Evolutionary conservation across 2,888 invertebrate species (phyloP).

Genomic region (Emmelina monodactyla): DNA sequence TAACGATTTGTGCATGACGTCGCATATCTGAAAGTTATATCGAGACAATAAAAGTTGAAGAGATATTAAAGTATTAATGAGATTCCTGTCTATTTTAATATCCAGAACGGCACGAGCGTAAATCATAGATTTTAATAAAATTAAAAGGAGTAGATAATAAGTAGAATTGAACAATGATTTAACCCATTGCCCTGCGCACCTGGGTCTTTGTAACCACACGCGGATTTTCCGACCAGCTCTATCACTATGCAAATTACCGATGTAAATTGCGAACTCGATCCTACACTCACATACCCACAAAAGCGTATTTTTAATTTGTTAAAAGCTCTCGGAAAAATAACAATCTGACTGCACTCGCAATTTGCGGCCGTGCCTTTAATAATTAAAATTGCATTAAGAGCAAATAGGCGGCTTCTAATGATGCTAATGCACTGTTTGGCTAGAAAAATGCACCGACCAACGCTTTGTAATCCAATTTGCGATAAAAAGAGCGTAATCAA

Average conservation of each 20-base stretch:
- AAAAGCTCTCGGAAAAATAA: constrained; percentile 56
- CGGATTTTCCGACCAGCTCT: constrained; percentile 17
- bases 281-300: constrained; percentile 9
- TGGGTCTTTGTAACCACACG: constrained; percentile 3
- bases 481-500: constrained; percentile 23
- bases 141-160: too few relatives aligned
- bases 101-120: too few relatives aligned
- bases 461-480: constrained; percentile 31
- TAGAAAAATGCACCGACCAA: constrained; percentile 39
- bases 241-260: constrained; percentile 17
- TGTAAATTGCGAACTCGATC: constrained; percentile 16
- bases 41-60: too few relatives aligned
- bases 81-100: too few relatives aligned
- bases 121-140: too few relatives aligned
- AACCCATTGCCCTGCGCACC: too few relatives aligned
- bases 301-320: constrained; percentile 51
- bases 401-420: constrained; percentile 41
- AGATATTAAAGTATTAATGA: too few relatives aligned
- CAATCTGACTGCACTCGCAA: constrained; percentile 56
- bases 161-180: too few relatives aligned
- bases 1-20: constrained; percentile 42
- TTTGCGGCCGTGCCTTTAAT: constrained; percentile 55
- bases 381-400: constrained; percentile 65
- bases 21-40: constrained; percentile 33
- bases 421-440: constrained; percentile 45